Evolutionary conservation across 2,797 vertebrate genomes (phyloP).

Genomic region (Peromyscus nudipes): DNA sequence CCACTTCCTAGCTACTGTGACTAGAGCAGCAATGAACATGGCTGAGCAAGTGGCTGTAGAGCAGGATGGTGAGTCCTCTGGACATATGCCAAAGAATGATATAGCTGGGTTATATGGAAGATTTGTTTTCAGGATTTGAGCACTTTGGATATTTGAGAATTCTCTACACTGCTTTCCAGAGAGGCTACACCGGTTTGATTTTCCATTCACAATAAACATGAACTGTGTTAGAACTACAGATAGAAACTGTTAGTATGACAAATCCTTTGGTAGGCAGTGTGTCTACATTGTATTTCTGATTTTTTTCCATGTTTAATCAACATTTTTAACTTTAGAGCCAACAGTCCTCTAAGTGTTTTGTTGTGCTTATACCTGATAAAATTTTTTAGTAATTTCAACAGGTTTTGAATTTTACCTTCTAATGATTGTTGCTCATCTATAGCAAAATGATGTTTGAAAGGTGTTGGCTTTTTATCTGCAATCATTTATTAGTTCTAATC

Average conservation of each 20-base stretch:
- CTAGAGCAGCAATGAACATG: not conserved
- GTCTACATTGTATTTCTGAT: not conserved
- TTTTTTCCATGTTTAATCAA: not conserved
- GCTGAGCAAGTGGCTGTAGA: not conserved
- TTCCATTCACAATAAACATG: not conserved
- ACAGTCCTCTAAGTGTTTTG: not conserved
- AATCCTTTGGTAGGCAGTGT: not conserved
- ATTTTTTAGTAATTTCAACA: not conserved
- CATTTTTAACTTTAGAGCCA: not conserved
- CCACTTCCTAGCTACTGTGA: not conserved
- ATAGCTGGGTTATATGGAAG: no score
- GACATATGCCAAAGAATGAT: not conserved
- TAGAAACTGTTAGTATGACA: not conserved
- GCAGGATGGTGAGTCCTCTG: not conserved
- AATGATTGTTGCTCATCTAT: not conserved
- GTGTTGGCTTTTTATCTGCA: not conserved
- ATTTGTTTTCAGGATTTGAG: not conserved
- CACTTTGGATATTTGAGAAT: not conserved
- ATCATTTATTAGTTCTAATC: not conserved
- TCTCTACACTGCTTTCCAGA: not conserved
- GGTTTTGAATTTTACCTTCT: not conserved
- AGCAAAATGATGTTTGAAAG: not conserved
- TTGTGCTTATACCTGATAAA: not conserved
- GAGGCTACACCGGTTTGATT: not conserved
- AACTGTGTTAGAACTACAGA: not conserved